A percentile compares a stretch with the other conserved stretches of the same genome.
These are phyloP conservation scores for Liodrosophila aerea DNA, from an alignment of 2,888 invertebrate species.

Conservation along the genomic window DNA sequence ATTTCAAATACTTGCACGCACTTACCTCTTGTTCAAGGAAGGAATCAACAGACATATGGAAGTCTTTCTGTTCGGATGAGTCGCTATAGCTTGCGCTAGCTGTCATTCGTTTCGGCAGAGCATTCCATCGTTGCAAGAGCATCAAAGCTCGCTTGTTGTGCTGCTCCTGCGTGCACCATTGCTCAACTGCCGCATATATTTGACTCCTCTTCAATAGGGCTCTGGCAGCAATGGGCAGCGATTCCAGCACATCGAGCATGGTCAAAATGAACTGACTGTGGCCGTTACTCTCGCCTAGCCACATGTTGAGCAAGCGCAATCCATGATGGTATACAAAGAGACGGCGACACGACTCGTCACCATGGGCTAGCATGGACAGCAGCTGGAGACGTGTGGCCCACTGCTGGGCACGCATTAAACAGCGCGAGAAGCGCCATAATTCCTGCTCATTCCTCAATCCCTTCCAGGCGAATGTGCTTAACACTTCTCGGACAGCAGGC, in stretches of 20 bases:
- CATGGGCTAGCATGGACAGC: conserved; percentile 89
- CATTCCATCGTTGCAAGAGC: conserved; percentile 71
- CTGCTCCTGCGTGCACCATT: conserved; percentile 84
- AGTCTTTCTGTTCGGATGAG: no score
- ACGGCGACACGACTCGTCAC: conserved; percentile 91
- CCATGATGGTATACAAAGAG: conserved; percentile 97
- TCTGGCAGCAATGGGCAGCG: conserved; percentile 95
- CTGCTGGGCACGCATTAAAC: conserved; percentile 96
- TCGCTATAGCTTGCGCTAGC: no score
- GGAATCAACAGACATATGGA: no score
- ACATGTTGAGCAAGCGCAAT: conserved; percentile 93
- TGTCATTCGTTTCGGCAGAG: conserved; percentile 76
- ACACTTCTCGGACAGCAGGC: background rate
- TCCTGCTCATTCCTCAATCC: conserved; percentile 95
- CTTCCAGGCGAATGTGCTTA: background rate
- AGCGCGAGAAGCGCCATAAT: conserved; percentile 93
- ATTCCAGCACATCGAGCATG: conserved; percentile 90
- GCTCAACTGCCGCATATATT: conserved; percentile 91
- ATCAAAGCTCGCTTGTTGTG: conserved; percentile 10
- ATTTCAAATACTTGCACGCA: no score
- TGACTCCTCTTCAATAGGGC: conserved; percentile 96
- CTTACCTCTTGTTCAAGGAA: no score
- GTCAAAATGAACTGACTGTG: conserved; percentile 85
- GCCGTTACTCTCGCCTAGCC: conserved; percentile 88
- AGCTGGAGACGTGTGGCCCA: conserved; percentile 89